A percentile compares a stretch with the other conserved stretches of the same genome.
Evolutionary conservation across 2,113 vertebrate species (phyloP).

Genomic region (Apodemus speciosus): DNA sequence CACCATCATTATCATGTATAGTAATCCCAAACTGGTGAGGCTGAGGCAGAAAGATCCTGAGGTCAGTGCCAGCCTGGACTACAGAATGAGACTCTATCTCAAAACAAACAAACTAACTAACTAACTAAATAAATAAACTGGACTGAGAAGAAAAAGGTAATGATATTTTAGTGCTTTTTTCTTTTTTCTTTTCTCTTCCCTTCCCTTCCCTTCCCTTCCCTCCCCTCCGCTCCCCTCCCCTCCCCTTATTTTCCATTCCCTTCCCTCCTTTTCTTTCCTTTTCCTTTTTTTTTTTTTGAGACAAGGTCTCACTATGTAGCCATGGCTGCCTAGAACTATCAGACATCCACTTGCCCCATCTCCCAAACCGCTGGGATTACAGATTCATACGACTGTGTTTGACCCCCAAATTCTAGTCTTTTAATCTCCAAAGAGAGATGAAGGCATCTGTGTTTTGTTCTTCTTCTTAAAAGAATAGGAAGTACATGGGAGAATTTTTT

Average conservation of each 20-base stretch:
- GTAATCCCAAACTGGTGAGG: background rate
- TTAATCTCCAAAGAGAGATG: background rate
- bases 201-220: no score
- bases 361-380: background rate
- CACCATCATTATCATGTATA: background rate
- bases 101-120: background rate
- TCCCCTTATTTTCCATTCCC: no score
- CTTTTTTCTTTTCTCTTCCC: background rate
- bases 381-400: background rate
- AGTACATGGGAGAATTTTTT: background rate
- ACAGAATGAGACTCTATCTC: background rate
- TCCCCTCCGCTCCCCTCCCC: no score
- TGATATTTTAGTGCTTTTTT: conserved; percentile 15
- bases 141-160: conserved; percentile 9
- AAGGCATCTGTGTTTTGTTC: background rate
- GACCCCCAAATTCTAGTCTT: background rate
- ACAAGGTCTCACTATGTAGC: background rate
- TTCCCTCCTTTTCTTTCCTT: no score
- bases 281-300: background rate
- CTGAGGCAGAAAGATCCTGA: background rate
- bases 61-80: background rate
- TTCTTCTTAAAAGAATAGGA: background rate
- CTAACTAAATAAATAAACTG: background rate
- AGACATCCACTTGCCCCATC: background rate
- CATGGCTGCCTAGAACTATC: background rate